A percentile compares a stretch with the other conserved stretches of the same genome.
phyloP scores from a whole-genome alignment of 2,888 invertebrate genomes.

The Dasysyrphus tricinctus region DNA sequence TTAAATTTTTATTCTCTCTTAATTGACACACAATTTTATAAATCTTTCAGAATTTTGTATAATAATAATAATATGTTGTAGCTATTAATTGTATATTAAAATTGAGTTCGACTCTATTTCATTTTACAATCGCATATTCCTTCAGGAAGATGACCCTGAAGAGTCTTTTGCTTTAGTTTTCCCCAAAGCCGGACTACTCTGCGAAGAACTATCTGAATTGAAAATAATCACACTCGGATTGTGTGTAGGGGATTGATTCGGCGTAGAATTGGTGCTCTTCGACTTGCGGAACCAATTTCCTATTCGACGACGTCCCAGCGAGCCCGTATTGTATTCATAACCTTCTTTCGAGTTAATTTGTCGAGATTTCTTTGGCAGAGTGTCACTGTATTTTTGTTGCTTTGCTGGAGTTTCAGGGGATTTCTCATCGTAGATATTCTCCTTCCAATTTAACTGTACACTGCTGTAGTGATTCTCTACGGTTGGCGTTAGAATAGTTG shows the following conservation, averaged over 20 bases:
- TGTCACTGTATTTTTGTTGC: conserved; percentile 81
- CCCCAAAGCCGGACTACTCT: conserved; percentile 77
- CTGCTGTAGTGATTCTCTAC: conserved; percentile 70
- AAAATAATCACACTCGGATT: conserved; percentile 78
- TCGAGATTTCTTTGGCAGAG: conserved; percentile 82
- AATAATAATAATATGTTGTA: conserved; percentile 25
- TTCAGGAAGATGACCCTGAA: conserved; percentile 72
- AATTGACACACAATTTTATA: conserved; percentile 67
- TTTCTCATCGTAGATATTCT: conserved; percentile 78
- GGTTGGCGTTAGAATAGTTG: conserved; percentile 66
- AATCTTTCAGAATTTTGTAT: conserved; percentile 28
- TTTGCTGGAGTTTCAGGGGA: conserved; percentile 81
- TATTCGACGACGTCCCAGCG: conserved; percentile 82
- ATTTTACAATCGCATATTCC: conserved; percentile 10
- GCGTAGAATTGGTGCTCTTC: conserved; percentile 83
- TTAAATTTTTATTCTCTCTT: conserved; percentile 35
- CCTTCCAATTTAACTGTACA: conserved; percentile 74
- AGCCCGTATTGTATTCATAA: conserved; percentile 80
- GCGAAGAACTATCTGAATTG: conserved; percentile 77
- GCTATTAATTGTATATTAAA: conserved; percentile 30
- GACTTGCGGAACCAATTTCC: conserved; percentile 84
- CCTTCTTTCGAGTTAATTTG: conserved; percentile 71
- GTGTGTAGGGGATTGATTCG: conserved; percentile 83
- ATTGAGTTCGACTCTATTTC: conserved; percentile 58
- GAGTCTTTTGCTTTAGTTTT: conserved; percentile 69